Percentiles rank a stretch among this genome's conserved stretches.
phyloP scores from a whole-genome alignment of 2,113 vertebrate species.

The Pelusios castaneus region DNA sequence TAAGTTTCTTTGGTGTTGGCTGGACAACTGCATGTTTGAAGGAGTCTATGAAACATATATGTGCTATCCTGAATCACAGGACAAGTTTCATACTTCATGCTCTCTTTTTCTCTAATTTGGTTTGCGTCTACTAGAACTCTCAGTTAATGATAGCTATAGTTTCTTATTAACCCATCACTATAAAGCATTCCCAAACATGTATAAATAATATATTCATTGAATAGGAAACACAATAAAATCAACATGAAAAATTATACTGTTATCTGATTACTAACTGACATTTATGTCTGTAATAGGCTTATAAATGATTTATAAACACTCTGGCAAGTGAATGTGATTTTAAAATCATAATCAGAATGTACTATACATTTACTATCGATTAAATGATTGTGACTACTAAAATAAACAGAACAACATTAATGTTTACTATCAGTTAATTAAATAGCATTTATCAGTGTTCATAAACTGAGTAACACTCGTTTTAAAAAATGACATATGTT shows the following conservation, averaged over 20 bases:
- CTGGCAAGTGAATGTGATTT: not conserved
- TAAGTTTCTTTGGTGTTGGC: rapidly evolving
- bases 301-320: not conserved
- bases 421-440: not conserved
- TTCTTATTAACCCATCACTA: conserved; percentile 5
- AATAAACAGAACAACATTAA: not conserved
- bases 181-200: not conserved
- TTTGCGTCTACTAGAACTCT: not conserved
- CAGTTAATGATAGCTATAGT: not conserved
- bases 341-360: not conserved
- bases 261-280: conserved; percentile 3
- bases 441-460: not conserved
- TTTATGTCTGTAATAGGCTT: not conserved
- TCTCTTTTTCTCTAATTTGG: not conserved
- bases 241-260: not conserved
- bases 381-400: not conserved
- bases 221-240: conserved; percentile 22
- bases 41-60: not conserved
- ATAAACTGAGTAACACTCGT: not conserved
- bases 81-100: not conserved
- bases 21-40: not conserved
- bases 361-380: not conserved
- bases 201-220: not conserved
- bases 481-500: not conserved
- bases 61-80: not conserved